Evolutionary conservation across 2,888 invertebrate genomes (phyloP).

Genomic region (Agrochola litura): DNA sequence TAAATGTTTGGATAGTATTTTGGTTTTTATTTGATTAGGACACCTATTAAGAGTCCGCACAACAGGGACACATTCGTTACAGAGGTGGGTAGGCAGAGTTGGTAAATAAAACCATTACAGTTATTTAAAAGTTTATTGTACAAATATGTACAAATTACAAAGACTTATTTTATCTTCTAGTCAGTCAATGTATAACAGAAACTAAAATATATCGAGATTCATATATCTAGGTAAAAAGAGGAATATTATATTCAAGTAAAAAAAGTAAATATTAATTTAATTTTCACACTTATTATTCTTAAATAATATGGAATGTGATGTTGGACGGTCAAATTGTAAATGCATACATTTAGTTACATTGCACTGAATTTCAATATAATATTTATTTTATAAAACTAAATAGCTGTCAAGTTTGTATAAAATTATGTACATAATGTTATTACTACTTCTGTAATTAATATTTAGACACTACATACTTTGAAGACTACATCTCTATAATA

Average conservation of each 20-base stretch:
- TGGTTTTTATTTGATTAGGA: slow-evolving; percentile 34
- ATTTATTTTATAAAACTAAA: neutral
- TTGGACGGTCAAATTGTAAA: slow-evolving; percentile 37
- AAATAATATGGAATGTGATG: slow-evolving; percentile 43
- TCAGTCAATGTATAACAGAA: slow-evolving; percentile 58
- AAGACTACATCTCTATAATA: neutral
- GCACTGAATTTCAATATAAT: slow-evolving; percentile 4
- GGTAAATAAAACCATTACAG: slow-evolving; percentile 12
- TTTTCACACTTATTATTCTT: slow-evolving; percentile 17
- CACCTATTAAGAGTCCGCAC: neutral
- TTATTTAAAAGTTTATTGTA: slow-evolving; percentile 54
- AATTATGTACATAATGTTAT: slow-evolving; percentile 27
- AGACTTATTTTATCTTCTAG: slow-evolving; percentile 53
- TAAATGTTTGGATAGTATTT: slow-evolving; percentile 86
- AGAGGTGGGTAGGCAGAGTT: neutral
- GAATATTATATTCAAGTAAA: slow-evolving; percentile 9
- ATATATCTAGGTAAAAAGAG: slow-evolving; percentile 29
- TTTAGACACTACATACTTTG: slow-evolving; percentile 22
- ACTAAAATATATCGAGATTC: slow-evolving; percentile 54
- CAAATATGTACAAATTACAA: slow-evolving; percentile 52
- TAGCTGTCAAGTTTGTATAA: slow-evolving; percentile 4
- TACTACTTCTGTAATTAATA: slow-evolving; percentile 13
- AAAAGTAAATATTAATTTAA: neutral
- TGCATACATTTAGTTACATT: slow-evolving; percentile 11
- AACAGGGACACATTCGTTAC: neutral